A percentile compares a stretch with the other conserved stretches of the same genome.
These are phyloP conservation scores for Varanus komodoensis DNA, from an alignment of 2,113 vertebrate genomes.

Conservation along the genomic window DNA sequence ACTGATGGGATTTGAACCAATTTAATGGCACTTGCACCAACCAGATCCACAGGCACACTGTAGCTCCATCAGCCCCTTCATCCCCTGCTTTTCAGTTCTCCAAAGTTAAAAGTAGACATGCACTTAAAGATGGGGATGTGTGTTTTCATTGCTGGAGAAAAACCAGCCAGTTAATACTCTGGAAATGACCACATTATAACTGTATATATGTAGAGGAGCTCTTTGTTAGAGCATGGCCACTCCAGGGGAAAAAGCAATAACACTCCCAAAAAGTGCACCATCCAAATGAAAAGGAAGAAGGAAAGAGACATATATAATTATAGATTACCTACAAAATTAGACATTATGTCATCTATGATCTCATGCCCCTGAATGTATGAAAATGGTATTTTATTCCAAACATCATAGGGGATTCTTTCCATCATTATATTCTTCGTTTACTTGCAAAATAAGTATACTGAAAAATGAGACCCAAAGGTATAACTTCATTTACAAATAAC, in stretches of 20 bases:
- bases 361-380: not conserved
- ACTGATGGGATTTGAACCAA: not conserved
- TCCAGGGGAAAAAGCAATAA: no score
- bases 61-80: not conserved
- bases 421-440: not conserved
- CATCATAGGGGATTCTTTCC: constrained; percentile 2
- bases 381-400: constrained; percentile 32
- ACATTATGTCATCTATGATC: not conserved
- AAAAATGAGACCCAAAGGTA: not conserved
- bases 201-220: not conserved
- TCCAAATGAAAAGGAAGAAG: not conserved
- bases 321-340: constrained; percentile 8
- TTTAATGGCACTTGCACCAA: not conserved
- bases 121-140: not conserved
- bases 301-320: not conserved
- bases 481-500: not conserved
- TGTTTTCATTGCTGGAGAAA: not conserved
- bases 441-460: not conserved
- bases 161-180: not conserved
- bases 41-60: not conserved
- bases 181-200: not conserved
- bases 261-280: no score
- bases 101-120: not conserved
- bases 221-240: not conserved
- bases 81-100: not conserved